Base-by-base conservation (phyloP, 2,888 invertebrate genomes). In the Drosophila acutilabella region DNA sequence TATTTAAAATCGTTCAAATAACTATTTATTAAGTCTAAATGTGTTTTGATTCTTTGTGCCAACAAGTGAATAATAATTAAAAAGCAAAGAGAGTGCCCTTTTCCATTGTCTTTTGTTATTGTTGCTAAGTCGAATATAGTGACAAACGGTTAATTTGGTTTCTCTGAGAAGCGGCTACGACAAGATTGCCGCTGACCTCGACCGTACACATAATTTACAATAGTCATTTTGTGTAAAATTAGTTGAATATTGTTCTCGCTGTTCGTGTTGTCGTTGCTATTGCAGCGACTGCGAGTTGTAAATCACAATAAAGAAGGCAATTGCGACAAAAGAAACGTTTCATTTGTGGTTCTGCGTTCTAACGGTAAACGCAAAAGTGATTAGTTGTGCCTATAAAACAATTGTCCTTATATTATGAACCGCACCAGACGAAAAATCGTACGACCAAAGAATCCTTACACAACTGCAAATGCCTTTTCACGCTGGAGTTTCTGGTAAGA, bases 401-500 rank as follows among this genome's bases (percentile, higher is more conserved):
- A 44, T 44, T 13, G 14, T 18, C 20, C 30, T 30, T 8, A 68
- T 69, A 81, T 68, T 68, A 92, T 92, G 92, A 92, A 92, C 89
- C 89, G 92, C 72, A 92, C 91, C 75, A 90, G 90, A 78, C 86
- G 86, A 93, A 94, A 88, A 92, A 93, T 69, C 91, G 93, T 81
- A 91, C 94, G 85, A 91, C 92, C 90, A 52, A 86, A 89, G 78
- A 95, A 96, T 92, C 96, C 96, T 2, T 93, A 94, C 71, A 94
- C 95, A 83, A 94, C 87, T 5, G 95, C 96, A 3, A 95, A 94
- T 90, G 79, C 93, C 16, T 79, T 96, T 23, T 95, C 96, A 4
- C 93, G 94, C 74, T 91, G 95, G 81, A 94, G 94, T 68, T 96
- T 94, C 91, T 94, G 95, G 96, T 96, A 92, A 93, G 95, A 93